Evolutionary conservation across 1,140 invertebrate genomes (phyloP).

Genomic region (Aphelinus atriplicis): DNA sequence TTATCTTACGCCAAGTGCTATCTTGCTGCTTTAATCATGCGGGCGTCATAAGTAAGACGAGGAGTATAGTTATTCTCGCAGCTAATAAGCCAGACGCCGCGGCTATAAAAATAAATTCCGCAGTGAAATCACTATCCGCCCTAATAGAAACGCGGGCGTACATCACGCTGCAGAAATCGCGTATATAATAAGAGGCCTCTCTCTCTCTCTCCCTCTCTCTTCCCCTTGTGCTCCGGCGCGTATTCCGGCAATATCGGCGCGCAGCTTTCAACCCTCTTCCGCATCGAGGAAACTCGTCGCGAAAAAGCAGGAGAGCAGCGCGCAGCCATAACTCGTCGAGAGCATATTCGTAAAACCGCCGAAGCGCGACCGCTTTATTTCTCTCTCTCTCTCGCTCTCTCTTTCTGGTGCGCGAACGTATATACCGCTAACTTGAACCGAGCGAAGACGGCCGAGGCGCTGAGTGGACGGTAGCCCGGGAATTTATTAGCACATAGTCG

Average conservation of each 20-base stretch:
- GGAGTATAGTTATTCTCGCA: too few species aligned
- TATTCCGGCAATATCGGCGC: slow-evolving; percentile 4
- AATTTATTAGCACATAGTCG: slow-evolving; percentile 37
- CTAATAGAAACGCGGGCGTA: slow-evolving; percentile 13
- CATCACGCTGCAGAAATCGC: slow-evolving; percentile 5
- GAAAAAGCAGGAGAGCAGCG: slow-evolving; percentile 4
- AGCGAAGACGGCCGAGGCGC: neutral
- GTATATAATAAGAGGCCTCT: slow-evolving; percentile 10
- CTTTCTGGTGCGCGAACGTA: neutral
- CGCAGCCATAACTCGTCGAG: slow-evolving; percentile 16
- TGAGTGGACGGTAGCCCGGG: neutral
- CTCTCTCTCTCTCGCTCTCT: neutral
- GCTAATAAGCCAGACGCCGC: neutral
- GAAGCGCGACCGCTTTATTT: slow-evolving; percentile 29
- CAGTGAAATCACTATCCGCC: slow-evolving; percentile 28
- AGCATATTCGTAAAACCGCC: slow-evolving; percentile 38
- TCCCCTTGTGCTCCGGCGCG: neutral
- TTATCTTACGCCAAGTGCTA: too few species aligned
- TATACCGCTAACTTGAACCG: neutral
- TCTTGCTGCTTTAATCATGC: too few species aligned
- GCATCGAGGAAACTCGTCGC: neutral
- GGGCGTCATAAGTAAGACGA: too few species aligned
- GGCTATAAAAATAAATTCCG: slow-evolving; percentile 23
- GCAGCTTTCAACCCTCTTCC: slow-evolving; percentile 33
- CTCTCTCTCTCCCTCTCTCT: neutral